Conservation (phyloP, 2,888 invertebrate genomes). For the Nesidiocoris tenuis region DNA sequence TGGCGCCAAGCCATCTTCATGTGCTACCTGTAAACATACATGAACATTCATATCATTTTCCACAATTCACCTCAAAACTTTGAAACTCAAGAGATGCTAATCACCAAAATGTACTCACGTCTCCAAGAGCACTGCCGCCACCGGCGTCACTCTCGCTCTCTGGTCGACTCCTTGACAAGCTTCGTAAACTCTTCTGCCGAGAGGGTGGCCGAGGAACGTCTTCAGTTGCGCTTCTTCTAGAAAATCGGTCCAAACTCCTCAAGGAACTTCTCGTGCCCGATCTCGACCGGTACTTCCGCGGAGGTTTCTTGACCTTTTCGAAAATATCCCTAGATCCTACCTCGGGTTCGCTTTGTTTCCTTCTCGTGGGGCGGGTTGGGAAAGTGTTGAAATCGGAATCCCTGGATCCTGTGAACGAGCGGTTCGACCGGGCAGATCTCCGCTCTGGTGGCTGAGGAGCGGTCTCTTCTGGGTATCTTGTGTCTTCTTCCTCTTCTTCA, state of each 20-base stretch:
- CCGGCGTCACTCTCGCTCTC: conserved; percentile 38
- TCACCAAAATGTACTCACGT: too few species aligned
- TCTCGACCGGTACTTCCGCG: conserved; percentile 40
- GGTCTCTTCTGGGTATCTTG: conserved; percentile 17
- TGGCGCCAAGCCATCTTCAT: conserved; percentile 53
- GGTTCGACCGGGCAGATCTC: conserved; percentile 28
- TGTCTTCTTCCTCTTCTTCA: conserved; percentile 13
- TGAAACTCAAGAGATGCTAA: too few species aligned
- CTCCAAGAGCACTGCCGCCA: conserved; percentile 42
- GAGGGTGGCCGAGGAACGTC: conserved; percentile 51
- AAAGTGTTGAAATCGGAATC: conserved; percentile 45
- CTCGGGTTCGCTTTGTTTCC: conserved; percentile 46
- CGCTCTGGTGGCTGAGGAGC: conserved; percentile 38
- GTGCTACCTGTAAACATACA: conserved; percentile 57
- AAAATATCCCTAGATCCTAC: conserved; percentile 40
- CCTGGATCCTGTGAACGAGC: conserved; percentile 15
- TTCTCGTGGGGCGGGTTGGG: conserved; percentile 44
- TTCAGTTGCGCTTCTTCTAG: conserved; percentile 45
- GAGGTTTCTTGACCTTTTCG: conserved; percentile 46
- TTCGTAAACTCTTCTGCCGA: conserved; percentile 49
- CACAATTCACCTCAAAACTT: too few species aligned
- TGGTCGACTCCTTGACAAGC: conserved; percentile 44
- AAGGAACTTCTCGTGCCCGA: conserved; percentile 46
- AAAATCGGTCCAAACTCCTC: conserved; percentile 44
- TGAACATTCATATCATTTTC: too few species aligned